These are phyloP conservation scores for Scaptomyza caliginosa DNA, from an alignment of 2,888 invertebrate genomes.

Conservation along the genomic window DNA sequence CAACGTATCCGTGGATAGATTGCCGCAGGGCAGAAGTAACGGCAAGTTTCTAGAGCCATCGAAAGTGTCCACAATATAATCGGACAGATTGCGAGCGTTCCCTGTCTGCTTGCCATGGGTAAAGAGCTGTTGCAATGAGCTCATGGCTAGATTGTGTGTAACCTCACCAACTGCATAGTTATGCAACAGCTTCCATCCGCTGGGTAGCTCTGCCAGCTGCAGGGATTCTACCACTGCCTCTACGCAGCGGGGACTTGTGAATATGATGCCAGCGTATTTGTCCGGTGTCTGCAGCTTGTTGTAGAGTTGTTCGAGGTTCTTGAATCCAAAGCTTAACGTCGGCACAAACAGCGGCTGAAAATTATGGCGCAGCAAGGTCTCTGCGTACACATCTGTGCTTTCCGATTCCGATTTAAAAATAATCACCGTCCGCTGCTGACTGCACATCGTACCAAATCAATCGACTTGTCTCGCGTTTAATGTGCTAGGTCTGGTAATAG, in stretches of 20 bases:
- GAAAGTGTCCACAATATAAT: constrained; percentile 85
- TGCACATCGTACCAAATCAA: constrained; percentile 48
- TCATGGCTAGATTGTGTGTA: constrained; percentile 84
- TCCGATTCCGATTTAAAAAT: constrained; percentile 84
- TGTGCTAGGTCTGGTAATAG: neutral
- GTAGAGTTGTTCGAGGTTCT: constrained; percentile 84
- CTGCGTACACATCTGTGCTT: constrained; percentile 84
- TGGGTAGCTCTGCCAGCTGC: constrained; percentile 82
- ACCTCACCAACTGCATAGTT: constrained; percentile 86
- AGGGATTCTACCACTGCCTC: constrained; percentile 84
- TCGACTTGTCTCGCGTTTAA: neutral
- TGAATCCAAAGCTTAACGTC: constrained; percentile 85
- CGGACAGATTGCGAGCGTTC: constrained; percentile 85
- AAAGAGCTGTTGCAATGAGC: constrained; percentile 84
- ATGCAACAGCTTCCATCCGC: constrained; percentile 84
- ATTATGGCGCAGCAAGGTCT: constrained; percentile 83
- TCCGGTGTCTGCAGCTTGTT: constrained; percentile 84
- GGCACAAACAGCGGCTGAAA: constrained; percentile 85
- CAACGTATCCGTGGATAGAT: constrained; percentile 85
- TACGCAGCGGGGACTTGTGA: constrained; percentile 86
- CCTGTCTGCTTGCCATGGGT: constrained; percentile 86
- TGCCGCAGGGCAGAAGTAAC: constrained; percentile 86
- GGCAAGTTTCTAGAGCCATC: constrained; percentile 84
- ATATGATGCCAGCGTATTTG: constrained; percentile 85
- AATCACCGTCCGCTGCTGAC: constrained; percentile 77